These are phyloP conservation scores for Pangasius djambal DNA, from an alignment of 2,797 vertebrate genomes.

Conservation along the genomic window DNA sequence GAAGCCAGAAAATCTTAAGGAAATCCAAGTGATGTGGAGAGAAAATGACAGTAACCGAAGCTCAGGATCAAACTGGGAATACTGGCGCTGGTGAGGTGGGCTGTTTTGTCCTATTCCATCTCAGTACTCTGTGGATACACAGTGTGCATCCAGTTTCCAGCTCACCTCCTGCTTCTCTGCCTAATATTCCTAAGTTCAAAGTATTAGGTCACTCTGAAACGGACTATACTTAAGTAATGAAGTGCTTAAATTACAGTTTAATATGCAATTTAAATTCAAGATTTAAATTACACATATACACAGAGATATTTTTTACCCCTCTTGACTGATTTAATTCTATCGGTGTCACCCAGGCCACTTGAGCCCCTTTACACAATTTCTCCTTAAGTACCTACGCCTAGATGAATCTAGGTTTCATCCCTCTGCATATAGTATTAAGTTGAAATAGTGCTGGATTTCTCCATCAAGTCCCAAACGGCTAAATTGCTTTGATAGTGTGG, in stretches of 20 bases:
- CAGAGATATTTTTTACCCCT: constrained; percentile 23
- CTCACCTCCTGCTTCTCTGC: constrained; percentile 44
- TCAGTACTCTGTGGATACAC: background rate
- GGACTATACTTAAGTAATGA: constrained; percentile 49
- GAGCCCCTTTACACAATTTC: constrained; percentile 56
- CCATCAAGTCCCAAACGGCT: constrained; percentile 64
- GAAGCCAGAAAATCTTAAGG: background rate
- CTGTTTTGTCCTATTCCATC: background rate
- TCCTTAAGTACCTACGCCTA: constrained; percentile 54
- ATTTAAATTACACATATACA: constrained; percentile 54
- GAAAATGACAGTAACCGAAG: background rate
- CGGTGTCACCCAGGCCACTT: constrained; percentile 48
- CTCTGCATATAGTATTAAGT: constrained; percentile 64
- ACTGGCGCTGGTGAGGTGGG: background rate
- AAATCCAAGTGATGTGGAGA: background rate
- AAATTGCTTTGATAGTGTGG: constrained; percentile 73
- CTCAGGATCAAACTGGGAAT: background rate
- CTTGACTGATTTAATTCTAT: constrained; percentile 60
- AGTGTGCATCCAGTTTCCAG: background rate
- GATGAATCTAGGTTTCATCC: constrained; percentile 57
- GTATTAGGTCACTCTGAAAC: constrained; percentile 47
- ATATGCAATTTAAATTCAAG: constrained; percentile 63
- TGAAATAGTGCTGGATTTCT: constrained; percentile 39
- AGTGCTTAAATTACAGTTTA: constrained; percentile 54
- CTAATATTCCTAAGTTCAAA: constrained; percentile 32